Conservation (phyloP, 2,113 vertebrate genomes). For the Trogon melanurus region DNA sequence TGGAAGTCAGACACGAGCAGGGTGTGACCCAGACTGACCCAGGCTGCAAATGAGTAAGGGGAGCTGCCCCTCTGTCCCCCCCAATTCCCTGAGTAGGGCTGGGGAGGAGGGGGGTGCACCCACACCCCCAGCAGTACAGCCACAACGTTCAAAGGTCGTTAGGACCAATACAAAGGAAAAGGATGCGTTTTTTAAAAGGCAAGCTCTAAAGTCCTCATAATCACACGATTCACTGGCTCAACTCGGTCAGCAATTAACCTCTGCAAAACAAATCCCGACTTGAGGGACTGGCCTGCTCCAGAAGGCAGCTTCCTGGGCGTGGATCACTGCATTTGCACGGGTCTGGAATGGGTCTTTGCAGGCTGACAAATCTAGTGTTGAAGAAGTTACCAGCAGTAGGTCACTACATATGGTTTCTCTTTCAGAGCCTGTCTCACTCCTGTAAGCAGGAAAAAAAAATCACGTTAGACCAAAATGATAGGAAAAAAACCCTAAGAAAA, state of each 20-base stretch:
- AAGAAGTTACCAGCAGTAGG: background rate
- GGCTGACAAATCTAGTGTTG: background rate
- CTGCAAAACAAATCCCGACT: background rate
- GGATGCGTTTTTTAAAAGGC: background rate
- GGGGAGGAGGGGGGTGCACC: background rate
- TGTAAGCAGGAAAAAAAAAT: background rate
- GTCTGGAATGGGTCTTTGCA: background rate
- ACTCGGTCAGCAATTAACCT: background rate
- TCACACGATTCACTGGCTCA: background rate
- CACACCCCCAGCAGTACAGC: background rate
- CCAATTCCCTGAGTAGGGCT: rapidly evolving
- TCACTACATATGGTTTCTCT: background rate
- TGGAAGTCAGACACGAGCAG: background rate
- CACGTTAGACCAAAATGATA: background rate
- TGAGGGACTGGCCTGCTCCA: background rate
- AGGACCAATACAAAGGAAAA: no score
- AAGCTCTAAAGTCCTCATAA: background rate
- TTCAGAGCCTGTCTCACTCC: no score
- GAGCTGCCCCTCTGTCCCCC: background rate
- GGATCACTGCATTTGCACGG: rapidly evolving
- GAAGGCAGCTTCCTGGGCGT: background rate
- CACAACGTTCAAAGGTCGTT: no score
- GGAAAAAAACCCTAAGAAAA: background rate
- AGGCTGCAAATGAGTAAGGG: no score
- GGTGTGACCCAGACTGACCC: background rate